Conservation (phyloP, 2,113 vertebrate genomes). For the Suncus etruscus region DNA sequence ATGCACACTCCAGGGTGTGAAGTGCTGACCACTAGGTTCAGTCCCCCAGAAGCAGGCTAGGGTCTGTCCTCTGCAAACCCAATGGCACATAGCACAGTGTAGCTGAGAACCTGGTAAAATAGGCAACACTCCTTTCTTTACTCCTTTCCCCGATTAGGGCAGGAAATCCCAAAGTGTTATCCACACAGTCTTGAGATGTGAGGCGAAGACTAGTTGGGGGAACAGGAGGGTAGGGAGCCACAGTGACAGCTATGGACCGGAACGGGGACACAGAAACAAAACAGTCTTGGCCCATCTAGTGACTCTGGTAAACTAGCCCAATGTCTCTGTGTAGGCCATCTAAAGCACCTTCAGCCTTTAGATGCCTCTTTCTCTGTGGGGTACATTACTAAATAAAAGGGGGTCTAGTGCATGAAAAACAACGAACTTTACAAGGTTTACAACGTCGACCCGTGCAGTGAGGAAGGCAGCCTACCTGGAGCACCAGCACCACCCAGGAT, state of each 20-base stretch:
- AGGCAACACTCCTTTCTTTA: background rate
- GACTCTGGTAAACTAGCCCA: too few species aligned
- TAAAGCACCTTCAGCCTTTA: background rate
- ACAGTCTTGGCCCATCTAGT: too few species aligned
- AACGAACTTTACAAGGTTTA: constrained; percentile 27
- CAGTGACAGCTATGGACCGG: too few species aligned
- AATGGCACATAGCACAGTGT: background rate
- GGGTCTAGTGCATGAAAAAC: background rate
- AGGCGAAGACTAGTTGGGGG: too few species aligned
- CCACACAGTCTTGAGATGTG: too few species aligned
- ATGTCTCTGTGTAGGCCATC: too few species aligned
- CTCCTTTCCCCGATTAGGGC: background rate
- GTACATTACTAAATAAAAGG: background rate
- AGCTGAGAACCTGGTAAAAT: background rate
- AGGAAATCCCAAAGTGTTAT: background rate
- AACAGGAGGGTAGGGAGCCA: too few species aligned
- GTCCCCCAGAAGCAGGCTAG: background rate
- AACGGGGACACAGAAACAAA: too few species aligned
- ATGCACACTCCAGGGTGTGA: background rate
- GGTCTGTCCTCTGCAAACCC: background rate
- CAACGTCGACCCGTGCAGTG: background rate
- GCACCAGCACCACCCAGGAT: too few species aligned
- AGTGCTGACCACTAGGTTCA: background rate
- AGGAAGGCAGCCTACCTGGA: too few species aligned
- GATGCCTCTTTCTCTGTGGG: background rate